Evolutionary conservation across 2,113 vertebrate genomes (phyloP).

Genomic region (Halichoeres trimaculatus): DNA sequence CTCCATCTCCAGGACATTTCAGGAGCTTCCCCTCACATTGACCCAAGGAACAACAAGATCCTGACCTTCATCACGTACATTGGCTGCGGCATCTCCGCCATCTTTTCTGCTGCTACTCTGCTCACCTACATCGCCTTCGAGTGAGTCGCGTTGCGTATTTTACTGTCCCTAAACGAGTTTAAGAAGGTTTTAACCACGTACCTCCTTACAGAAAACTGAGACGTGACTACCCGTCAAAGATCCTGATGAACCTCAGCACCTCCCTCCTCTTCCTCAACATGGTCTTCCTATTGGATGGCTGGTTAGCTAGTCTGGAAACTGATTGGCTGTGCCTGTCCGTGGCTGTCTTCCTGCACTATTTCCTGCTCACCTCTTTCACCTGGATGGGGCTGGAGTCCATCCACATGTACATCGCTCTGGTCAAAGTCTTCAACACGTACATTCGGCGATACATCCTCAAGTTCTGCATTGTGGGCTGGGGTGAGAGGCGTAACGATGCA

Average conservation of each 20-base stretch:
- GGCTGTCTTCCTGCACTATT: constrained; percentile 92
- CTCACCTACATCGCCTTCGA: constrained; percentile 96
- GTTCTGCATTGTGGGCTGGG: constrained; percentile 97
- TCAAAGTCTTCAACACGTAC: constrained; percentile 99
- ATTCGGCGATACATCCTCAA: constrained; percentile 96
- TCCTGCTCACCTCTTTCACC: constrained; percentile 94
- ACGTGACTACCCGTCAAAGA: constrained; percentile 98
- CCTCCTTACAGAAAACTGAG: constrained; percentile 87
- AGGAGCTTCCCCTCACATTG: constrained; percentile 76
- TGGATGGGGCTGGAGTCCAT: constrained; percentile 99
- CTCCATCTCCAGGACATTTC: constrained; percentile 86
- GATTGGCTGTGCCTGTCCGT: constrained; percentile 86
- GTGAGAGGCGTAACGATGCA: constrained; percentile 78
- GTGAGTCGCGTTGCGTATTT: constrained; percentile 82
- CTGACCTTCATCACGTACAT: constrained; percentile 95
- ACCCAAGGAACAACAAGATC: constrained; percentile 82
- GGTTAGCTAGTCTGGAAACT: constrained; percentile 88
- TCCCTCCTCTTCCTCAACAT: constrained; percentile 94
- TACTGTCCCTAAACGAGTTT: not conserved
- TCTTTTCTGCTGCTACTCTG: constrained; percentile 94
- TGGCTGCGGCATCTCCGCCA: constrained; percentile 94
- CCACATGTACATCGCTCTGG: constrained; percentile 98
- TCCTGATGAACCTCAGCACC: constrained; percentile 97
- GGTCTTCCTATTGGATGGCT: constrained; percentile 92
- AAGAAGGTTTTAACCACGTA: not conserved